phyloP scores from a whole-genome alignment of 2,888 invertebrate species.

The Polymixis flavicincta region DNA sequence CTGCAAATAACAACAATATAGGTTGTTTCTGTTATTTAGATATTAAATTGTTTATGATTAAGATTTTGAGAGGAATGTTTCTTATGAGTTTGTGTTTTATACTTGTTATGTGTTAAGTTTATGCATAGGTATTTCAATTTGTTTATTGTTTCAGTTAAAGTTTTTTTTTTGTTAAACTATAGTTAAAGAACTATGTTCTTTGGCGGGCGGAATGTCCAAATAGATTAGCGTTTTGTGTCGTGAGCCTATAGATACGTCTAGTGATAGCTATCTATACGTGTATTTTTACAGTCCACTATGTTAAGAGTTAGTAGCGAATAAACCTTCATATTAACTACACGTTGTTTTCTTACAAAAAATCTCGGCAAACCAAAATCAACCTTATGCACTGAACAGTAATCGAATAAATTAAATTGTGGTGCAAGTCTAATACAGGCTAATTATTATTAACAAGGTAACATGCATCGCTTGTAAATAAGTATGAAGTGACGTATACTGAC shows the following conservation, averaged over 20 bases:
- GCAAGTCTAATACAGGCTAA: background rate
- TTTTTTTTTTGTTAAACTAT: background rate
- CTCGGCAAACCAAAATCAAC: no score
- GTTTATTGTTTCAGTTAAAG: background rate
- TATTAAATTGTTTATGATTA: background rate
- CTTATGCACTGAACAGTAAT: no score
- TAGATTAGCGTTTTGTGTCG: background rate
- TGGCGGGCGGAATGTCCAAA: slow-evolving; percentile 3
- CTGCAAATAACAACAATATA: background rate
- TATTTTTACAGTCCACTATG: no score
- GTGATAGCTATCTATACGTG: no score
- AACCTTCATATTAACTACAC: no score
- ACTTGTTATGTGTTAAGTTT: background rate
- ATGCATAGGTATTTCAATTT: background rate
- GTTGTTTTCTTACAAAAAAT: no score
- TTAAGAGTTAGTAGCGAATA: no score
- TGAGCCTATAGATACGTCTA: no score
- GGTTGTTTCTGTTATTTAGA: background rate
- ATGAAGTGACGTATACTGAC: slow-evolving; percentile 66
- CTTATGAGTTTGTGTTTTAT: background rate
- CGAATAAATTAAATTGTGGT: background rate
- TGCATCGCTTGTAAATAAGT: background rate
- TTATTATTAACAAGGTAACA: background rate
- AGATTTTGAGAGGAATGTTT: background rate
- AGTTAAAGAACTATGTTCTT: background rate